These are phyloP conservation scores for Cheilosia soror DNA, from an alignment of 2,888 invertebrate species.

Conservation along the genomic window DNA sequence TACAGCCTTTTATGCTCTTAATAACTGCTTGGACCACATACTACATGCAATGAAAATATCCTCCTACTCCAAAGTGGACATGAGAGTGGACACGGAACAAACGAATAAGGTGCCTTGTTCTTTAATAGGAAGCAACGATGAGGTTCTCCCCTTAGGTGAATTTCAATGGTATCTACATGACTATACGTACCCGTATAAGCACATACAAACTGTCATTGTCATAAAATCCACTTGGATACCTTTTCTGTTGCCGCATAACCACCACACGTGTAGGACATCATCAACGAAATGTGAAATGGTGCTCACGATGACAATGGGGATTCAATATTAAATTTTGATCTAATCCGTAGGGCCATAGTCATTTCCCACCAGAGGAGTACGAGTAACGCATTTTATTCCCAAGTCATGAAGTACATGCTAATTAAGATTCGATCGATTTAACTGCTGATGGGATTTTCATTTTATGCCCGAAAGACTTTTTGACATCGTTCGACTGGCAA, in stretches of 20 bases:
- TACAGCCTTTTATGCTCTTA: slow-evolving; percentile 66
- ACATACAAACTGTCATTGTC: slow-evolving; percentile 60
- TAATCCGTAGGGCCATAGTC: slow-evolving; percentile 59
- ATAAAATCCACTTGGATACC: slow-evolving; percentile 66
- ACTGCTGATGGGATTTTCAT: slow-evolving; percentile 71
- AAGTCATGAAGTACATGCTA: slow-evolving; percentile 58
- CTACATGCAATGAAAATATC: slow-evolving; percentile 63
- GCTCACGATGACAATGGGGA: slow-evolving; percentile 55
- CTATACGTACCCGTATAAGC: slow-evolving; percentile 2
- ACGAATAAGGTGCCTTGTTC: slow-evolving; percentile 37
- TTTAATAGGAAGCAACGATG: slow-evolving; percentile 27
- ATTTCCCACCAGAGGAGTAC: neutral
- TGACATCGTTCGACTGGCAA: slow-evolving; percentile 23
- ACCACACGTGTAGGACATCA: slow-evolving; percentile 54
- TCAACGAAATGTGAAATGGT: slow-evolving; percentile 66
- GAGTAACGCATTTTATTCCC: slow-evolving; percentile 32
- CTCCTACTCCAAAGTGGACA: slow-evolving; percentile 18
- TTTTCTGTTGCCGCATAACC: slow-evolving; percentile 50
- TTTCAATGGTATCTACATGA: slow-evolving; percentile 22
- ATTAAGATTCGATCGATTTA: slow-evolving; percentile 71
- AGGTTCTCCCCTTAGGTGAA: slow-evolving; percentile 34
- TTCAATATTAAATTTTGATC: slow-evolving; percentile 71
- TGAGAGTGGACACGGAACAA: slow-evolving; percentile 16
- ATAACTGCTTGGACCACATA: slow-evolving; percentile 61
- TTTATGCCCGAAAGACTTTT: slow-evolving; percentile 57